These are phyloP conservation scores for Anoplius nigerrimus DNA, from an alignment of 2,888 invertebrate genomes.

Conservation along the genomic window DNA sequence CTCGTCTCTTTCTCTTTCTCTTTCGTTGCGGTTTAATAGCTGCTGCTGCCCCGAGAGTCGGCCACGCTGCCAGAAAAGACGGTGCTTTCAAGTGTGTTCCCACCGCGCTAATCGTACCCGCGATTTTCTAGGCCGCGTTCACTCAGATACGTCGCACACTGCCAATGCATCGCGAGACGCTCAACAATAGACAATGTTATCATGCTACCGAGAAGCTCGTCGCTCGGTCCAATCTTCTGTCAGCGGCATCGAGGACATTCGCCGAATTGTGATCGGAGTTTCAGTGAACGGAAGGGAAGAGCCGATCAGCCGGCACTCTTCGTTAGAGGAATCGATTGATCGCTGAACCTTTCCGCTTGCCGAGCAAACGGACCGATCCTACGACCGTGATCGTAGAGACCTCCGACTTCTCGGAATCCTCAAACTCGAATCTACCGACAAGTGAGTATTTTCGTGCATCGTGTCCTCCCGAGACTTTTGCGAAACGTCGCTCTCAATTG, in stretches of 20 bases:
- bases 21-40: not conserved
- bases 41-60: not conserved
- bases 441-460: slow-evolving; percentile 18
- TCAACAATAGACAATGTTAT: too few relatives aligned
- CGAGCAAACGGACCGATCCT: not conserved
- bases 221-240: too few relatives aligned
- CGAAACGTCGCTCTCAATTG: slow-evolving; percentile 21
- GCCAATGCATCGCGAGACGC: too few relatives aligned
- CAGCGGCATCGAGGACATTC: too few relatives aligned
- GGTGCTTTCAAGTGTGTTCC: not conserved
- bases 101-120: not conserved
- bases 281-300: too few relatives aligned
- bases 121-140: not conserved
- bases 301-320: too few relatives aligned
- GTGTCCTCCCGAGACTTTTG: slow-evolving; percentile 5
- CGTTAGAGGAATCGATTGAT: too few relatives aligned
- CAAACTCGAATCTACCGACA: not conserved
- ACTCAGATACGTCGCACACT: too few relatives aligned
- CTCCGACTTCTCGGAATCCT: not conserved
- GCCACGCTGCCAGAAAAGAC: too few relatives aligned
- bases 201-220: too few relatives aligned
- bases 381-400: slow-evolving; percentile 10
- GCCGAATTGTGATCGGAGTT: too few relatives aligned
- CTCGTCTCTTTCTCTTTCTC: not conserved
- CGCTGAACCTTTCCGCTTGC: not conserved